A percentile compares a stretch with the other conserved stretches of the same genome.
phyloP scores from a whole-genome alignment of 2,888 invertebrate genomes.

The Chrysomela aeneicollis region DNA sequence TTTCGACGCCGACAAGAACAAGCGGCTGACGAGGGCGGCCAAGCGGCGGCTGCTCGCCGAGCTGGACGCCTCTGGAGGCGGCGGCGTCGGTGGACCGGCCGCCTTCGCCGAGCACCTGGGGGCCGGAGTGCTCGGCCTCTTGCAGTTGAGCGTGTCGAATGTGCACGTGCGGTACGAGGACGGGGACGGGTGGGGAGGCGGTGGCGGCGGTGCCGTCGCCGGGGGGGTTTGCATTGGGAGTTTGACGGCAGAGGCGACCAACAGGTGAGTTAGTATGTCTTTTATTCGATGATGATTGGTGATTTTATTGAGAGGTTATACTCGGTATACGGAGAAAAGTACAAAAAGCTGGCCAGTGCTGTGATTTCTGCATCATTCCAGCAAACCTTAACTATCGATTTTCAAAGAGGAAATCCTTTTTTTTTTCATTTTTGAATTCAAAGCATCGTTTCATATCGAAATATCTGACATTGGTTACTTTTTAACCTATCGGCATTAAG shows the following conservation, averaged over 20 bases:
- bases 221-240: conserved; percentile 81
- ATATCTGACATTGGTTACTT: too few species aligned
- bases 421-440: too few species aligned
- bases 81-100: conserved; percentile 69
- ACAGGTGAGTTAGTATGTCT: conserved; percentile 65
- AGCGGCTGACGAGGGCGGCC: conserved; percentile 74
- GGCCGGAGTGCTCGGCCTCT: conserved; percentile 79
- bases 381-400: too few species aligned
- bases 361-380: too few species aligned
- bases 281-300: too few species aligned
- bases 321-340: too few species aligned
- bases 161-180: conserved; percentile 86
- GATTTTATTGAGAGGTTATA: too few species aligned
- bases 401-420: too few species aligned
- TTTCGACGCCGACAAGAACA: conserved; percentile 78
- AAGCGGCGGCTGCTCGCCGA: conserved; percentile 76
- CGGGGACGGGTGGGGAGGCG: conserved; percentile 70
- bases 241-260: conserved; percentile 81
- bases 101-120: conserved; percentile 77
- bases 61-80: conserved; percentile 69
- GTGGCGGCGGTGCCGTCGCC: conserved; percentile 72
- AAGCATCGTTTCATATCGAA: too few species aligned
- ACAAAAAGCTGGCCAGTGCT: too few species aligned
- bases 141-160: conserved; percentile 80
- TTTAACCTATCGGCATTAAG: too few species aligned